Conservation (phyloP, 2,888 invertebrate genomes). For the Steinernema carpocapsae region DNA sequence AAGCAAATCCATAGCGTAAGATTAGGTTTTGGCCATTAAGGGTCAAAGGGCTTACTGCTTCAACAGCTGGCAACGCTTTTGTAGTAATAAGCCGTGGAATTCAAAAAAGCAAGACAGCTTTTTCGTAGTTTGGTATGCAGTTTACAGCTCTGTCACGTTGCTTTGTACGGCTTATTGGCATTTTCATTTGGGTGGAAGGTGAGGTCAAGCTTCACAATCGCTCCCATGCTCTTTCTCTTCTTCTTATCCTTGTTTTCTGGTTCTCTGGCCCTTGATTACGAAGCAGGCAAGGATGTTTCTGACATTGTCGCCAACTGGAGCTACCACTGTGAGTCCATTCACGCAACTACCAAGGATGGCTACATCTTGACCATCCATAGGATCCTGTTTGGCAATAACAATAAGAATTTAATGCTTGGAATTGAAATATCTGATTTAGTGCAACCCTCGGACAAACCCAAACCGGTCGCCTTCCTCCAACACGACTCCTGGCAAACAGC, state of each 20-base stretch:
- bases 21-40: no score
- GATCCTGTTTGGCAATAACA: constrained; percentile 71
- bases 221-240: neutral
- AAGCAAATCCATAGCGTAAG: no score
- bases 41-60: no score
- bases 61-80: no score
- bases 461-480: constrained; percentile 61
- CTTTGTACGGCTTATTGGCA: no score
- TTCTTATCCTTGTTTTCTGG: neutral
- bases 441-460: neutral
- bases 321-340: constrained; percentile 72
- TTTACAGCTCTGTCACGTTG: no score
- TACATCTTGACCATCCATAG: constrained; percentile 72
- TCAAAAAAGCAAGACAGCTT: no score
- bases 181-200: no score
- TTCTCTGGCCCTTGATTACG: neutral
- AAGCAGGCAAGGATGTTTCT: no score
- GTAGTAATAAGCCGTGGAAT: no score
- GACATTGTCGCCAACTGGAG: constrained; percentile 71
- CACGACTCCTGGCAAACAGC: constrained; percentile 63
- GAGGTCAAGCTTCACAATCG: no score
- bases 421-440: neutral
- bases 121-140: no score
- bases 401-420: neutral
- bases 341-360: constrained; percentile 71